phyloP scores from a whole-genome alignment of 2,113 vertebrate species.

The Scolopax mira region DNA sequence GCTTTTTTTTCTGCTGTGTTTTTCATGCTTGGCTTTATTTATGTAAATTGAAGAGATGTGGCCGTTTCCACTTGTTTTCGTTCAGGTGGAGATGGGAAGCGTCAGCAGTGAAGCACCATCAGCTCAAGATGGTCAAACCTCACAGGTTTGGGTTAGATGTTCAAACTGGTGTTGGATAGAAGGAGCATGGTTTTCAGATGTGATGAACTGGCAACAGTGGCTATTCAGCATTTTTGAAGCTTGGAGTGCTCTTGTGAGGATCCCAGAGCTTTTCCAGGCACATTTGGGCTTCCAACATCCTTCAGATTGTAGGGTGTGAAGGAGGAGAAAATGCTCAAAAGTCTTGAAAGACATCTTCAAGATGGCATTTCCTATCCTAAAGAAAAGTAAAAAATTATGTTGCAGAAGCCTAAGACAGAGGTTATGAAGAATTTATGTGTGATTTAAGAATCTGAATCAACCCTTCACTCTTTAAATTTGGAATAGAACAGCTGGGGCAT shows the following conservation, averaged over 20 bases:
- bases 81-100: background rate
- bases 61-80: background rate
- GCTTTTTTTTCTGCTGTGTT: background rate
- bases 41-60: background rate
- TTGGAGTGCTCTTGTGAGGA: background rate
- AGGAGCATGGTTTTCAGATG: background rate
- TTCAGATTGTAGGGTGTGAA: background rate
- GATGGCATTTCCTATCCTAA: background rate
- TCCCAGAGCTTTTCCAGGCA: background rate
- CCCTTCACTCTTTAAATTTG: slow-evolving; percentile 57
- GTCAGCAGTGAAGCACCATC: background rate
- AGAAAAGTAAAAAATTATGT: background rate
- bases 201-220: background rate
- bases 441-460: slow-evolving; percentile 34
- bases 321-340: background rate
- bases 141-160: background rate
- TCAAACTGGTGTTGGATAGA: background rate
- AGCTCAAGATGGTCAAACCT: background rate
- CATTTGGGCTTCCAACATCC: background rate
- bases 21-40: background rate
- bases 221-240: background rate
- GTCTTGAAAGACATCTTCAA: background rate
- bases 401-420: background rate
- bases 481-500: slow-evolving; percentile 56
- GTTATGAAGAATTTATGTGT: background rate